Evolutionary conservation across 2,797 vertebrate genomes (phyloP).

Genomic region (Enteromius unitaeniatus): DNA sequence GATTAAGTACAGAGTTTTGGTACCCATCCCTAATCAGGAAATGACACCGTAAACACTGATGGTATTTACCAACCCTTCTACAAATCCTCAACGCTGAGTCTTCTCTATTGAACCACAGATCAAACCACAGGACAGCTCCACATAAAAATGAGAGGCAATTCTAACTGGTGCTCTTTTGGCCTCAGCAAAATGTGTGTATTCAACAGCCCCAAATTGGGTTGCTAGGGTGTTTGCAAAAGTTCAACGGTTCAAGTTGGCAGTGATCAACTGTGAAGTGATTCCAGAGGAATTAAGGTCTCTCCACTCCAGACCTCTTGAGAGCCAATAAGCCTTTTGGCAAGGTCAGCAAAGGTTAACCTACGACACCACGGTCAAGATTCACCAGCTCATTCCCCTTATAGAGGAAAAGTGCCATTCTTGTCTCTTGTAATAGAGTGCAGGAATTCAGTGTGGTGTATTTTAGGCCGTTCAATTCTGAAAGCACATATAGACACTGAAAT

Average conservation of each 20-base stretch:
- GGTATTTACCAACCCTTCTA: conserved; percentile 66
- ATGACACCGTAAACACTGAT: conserved; percentile 38
- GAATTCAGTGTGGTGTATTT: conserved; percentile 17
- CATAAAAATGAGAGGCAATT: conserved; percentile 76
- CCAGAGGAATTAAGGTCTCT: conserved; percentile 63
- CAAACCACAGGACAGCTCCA: conserved; percentile 76
- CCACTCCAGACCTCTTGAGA: conserved; percentile 64
- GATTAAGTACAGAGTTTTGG: too few relatives aligned
- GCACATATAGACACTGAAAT: conserved; percentile 42
- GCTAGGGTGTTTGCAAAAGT: conserved; percentile 59
- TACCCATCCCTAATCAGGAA: neutral
- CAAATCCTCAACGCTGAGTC: conserved; percentile 68
- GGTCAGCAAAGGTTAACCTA: conserved; percentile 64
- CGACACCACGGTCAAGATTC: conserved; percentile 63
- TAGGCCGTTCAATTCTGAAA: neutral
- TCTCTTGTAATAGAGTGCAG: conserved; percentile 41
- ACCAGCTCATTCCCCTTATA: conserved; percentile 51
- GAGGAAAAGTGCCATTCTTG: conserved; percentile 49
- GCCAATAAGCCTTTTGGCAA: conserved; percentile 49
- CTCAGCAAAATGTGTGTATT: conserved; percentile 74
- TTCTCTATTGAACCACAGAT: conserved; percentile 76
- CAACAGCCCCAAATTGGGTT: conserved; percentile 73
- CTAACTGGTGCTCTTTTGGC: conserved; percentile 72
- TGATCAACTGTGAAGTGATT: conserved; percentile 70
- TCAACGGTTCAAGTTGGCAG: conserved; percentile 71